Evolutionary conservation across 1,140 invertebrate genomes (phyloP).

Genomic region (Drosophila sp.): DNA sequence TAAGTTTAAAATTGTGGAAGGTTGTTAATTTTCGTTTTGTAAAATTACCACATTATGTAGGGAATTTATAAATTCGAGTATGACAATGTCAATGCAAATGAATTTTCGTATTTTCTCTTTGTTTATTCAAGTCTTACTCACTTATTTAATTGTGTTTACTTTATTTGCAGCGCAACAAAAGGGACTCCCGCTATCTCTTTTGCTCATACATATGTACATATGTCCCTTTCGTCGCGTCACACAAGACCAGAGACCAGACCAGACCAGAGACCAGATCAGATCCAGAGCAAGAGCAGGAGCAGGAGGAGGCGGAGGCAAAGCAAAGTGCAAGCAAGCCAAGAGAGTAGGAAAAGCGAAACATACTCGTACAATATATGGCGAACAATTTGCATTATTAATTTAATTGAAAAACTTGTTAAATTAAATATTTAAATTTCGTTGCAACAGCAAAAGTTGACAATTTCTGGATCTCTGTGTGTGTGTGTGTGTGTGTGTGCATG

Average conservation of each 20-base stretch:
- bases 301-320: slow-evolving; percentile 5
- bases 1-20: too few relatives aligned
- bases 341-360: slow-evolving; percentile 15
- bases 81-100: not conserved
- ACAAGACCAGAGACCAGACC: not conserved
- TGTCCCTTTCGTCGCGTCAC: not conserved
- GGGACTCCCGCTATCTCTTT: slow-evolving; percentile 21
- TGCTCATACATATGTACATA: not conserved
- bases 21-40: too few relatives aligned
- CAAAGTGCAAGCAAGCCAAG: slow-evolving; percentile 14
- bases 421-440: slow-evolving; percentile 72
- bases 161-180: slow-evolving; percentile 45
- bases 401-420: slow-evolving; percentile 77
- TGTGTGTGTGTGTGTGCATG: not conserved
- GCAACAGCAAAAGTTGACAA: slow-evolving; percentile 35
- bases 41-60: not conserved
- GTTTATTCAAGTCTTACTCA: slow-evolving; percentile 47
- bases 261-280: slow-evolving; percentile 9
- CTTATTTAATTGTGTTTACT: slow-evolving; percentile 56
- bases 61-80: slow-evolving; percentile 8
- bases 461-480: not conserved
- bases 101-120: slow-evolving; percentile 29
- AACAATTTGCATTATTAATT: slow-evolving; percentile 72
- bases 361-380: slow-evolving; percentile 14
- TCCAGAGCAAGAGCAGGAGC: slow-evolving; percentile 24